These are phyloP conservation scores for Acanthacorydalis orientalis DNA, from an alignment of 2,888 invertebrate genomes.

Conservation along the genomic window DNA sequence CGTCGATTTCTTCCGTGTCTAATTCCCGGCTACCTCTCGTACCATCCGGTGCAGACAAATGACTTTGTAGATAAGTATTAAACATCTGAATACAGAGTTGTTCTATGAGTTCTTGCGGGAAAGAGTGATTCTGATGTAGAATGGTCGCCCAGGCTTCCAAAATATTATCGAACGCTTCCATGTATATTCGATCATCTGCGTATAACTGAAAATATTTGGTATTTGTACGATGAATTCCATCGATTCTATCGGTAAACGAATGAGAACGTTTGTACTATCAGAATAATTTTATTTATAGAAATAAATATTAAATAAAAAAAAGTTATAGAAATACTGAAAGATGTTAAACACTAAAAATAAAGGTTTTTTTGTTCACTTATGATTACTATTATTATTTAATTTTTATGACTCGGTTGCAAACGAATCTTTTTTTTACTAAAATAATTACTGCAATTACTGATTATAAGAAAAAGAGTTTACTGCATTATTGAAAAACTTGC, in stretches of 20 bases:
- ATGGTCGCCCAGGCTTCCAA: constrained; percentile 49
- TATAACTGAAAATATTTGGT: constrained; percentile 17
- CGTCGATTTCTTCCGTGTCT: constrained; percentile 38
- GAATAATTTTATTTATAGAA: too few relatives aligned
- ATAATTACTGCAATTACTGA: too few relatives aligned
- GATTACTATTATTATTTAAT: too few relatives aligned
- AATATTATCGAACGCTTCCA: constrained; percentile 51
- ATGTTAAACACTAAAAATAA: too few relatives aligned
- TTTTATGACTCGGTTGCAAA: too few relatives aligned
- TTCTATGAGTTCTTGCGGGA: constrained; percentile 23
- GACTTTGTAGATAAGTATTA: constrained; percentile 61
- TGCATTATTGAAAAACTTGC: too few relatives aligned
- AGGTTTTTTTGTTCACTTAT: too few relatives aligned
- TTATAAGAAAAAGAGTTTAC: too few relatives aligned
- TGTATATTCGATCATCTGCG: constrained; percentile 27
- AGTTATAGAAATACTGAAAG: too few relatives aligned
- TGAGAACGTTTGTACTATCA: too few relatives aligned
- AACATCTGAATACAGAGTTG: constrained; percentile 41
- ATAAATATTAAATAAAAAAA: neutral
- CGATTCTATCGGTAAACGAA: too few relatives aligned
- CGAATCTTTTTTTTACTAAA: too few relatives aligned
- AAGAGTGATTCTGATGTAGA: constrained; percentile 26
- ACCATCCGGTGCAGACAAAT: constrained; percentile 70
- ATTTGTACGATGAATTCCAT: neutral
- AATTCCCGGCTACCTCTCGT: constrained; percentile 28